Percentiles rank a stretch among this genome's conserved stretches.
These are phyloP conservation scores for Mesorhabditis sp. DNA, from an alignment of 2,888 invertebrate species.

Conservation along the genomic window DNA sequence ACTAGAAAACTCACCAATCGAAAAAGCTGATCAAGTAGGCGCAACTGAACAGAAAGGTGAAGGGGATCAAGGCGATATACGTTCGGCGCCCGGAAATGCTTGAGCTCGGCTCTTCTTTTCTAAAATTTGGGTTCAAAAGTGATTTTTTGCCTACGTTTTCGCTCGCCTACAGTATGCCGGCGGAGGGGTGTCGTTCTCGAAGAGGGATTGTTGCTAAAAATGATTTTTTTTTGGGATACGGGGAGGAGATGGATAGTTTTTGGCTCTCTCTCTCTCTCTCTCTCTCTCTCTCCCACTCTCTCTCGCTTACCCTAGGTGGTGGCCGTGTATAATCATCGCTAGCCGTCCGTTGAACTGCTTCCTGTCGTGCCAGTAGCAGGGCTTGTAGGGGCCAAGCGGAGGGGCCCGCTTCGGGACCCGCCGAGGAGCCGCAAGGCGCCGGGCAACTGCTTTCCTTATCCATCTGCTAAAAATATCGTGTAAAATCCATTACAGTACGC, in stretches of 20 bases:
- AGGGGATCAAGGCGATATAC: neutral
- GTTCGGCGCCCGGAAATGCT: neutral
- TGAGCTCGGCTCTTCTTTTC: neutral
- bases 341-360: neutral
- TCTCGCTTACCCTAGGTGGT: neutral
- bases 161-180: neutral
- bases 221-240: neutral
- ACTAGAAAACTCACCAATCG: neutral
- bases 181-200: conserved; percentile 1
- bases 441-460: too few species aligned
- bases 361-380: neutral
- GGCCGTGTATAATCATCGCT: neutral
- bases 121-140: neutral
- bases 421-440: too few species aligned
- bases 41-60: neutral
- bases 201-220: neutral
- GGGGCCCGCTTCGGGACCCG: too few species aligned
- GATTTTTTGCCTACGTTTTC: neutral
- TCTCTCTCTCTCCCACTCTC: too few species aligned
- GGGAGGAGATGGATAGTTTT: too few species aligned
- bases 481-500: too few species aligned
- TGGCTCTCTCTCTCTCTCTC: too few species aligned
- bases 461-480: too few species aligned
- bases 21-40: neutral
- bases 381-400: neutral